Conservation (phyloP, 2,888 invertebrate species). For the Oxystoma pomonae region DNA sequence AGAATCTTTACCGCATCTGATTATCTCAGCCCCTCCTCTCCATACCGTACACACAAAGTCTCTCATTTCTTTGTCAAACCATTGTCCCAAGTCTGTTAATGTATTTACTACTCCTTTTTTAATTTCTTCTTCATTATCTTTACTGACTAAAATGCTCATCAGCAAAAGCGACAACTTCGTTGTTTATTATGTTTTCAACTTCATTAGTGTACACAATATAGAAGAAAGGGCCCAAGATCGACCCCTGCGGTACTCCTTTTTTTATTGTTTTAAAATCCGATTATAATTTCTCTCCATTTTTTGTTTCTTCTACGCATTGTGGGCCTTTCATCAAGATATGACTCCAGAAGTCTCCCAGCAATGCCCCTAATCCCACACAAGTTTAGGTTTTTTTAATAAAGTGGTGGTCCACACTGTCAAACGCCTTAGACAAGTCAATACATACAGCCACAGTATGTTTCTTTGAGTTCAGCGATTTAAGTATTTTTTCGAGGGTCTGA, state of each 20-base stretch:
- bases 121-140: too few species aligned
- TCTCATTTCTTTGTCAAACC: too few species aligned
- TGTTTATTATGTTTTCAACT: not conserved
- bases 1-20: too few species aligned
- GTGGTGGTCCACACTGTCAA: conserved; percentile 7
- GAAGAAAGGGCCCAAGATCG: not conserved
- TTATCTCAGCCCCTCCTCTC: too few species aligned
- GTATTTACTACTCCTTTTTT: too few species aligned
- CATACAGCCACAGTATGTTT: not conserved
- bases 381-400: too few species aligned
- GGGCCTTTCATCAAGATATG: not conserved
- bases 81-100: too few species aligned
- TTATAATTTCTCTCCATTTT: not conserved
- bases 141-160: too few species aligned
- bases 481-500: conserved; percentile 2
- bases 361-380: not conserved
- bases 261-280: not conserved
- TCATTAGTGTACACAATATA: not conserved
- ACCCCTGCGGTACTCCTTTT: not conserved
- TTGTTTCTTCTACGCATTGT: not conserved
- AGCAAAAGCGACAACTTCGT: not conserved
- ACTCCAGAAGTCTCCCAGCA: not conserved
- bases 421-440: conserved; percentile 1
- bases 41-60: too few species aligned
- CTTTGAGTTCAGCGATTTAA: conserved; percentile 3